phyloP scores from a whole-genome alignment of 2,797 vertebrate genomes.

The Pelodytes ibericus region DNA sequence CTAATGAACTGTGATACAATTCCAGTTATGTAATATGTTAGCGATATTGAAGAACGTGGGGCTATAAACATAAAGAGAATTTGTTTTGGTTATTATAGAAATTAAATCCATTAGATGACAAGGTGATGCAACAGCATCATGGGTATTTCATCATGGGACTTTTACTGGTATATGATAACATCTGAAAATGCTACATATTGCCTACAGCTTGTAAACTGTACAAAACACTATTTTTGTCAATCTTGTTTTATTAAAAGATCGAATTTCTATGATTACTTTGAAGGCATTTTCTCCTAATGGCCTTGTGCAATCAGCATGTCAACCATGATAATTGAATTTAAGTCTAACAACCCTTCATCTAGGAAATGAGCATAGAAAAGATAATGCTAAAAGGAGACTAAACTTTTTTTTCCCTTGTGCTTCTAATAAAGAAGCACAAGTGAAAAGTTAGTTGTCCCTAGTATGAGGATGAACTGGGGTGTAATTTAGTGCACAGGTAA shows the following conservation, averaged over 20 bases:
- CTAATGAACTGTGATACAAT: too few relatives aligned
- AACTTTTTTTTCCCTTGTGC: too few relatives aligned
- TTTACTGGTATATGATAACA: background rate
- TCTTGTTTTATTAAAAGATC: background rate
- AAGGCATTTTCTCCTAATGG: background rate
- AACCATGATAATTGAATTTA: background rate
- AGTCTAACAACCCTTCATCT: background rate
- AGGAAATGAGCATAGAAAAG: background rate
- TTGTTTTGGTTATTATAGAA: too few relatives aligned
- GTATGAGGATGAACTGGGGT: too few relatives aligned
- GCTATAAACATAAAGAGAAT: too few relatives aligned
- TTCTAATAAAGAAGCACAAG: too few relatives aligned
- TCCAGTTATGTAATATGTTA: too few relatives aligned
- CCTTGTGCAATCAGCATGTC: background rate
- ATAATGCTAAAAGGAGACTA: too few relatives aligned
- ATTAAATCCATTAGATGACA: background rate
- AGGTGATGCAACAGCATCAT: background rate
- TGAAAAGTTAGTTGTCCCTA: too few relatives aligned
- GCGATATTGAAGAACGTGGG: too few relatives aligned
- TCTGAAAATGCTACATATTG: conserved; percentile 1
- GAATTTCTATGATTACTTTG: background rate
- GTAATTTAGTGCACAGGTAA: too few relatives aligned
- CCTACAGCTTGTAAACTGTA: background rate
- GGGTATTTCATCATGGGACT: conserved; percentile 1
- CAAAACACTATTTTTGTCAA: background rate